Evolutionary conservation across 2,113 vertebrate species (phyloP).

Genomic region (Rhinopithecus roxellana): DNA sequence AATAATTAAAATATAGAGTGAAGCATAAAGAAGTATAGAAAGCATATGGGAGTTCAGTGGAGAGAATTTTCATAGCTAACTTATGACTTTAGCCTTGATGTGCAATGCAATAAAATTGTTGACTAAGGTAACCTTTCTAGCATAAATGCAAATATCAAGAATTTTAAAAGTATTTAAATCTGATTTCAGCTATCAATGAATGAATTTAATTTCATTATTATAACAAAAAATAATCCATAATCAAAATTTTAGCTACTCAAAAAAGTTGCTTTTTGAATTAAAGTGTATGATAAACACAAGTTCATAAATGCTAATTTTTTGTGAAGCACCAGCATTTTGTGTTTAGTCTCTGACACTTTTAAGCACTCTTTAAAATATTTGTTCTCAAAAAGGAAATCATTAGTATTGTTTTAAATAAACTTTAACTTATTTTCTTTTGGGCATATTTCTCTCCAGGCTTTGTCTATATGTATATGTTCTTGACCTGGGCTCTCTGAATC

Average conservation of each 20-base stretch:
- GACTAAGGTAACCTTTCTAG: not conserved
- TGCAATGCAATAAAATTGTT: not conserved
- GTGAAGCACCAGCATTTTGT: not conserved
- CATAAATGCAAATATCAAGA: not conserved
- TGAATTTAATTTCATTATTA: not conserved
- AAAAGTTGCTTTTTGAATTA: constrained; percentile 22
- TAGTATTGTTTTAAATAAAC: not conserved
- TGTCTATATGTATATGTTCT: not conserved
- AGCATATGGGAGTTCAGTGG: not conserved
- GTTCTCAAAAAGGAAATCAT: not conserved
- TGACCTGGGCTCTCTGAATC: not conserved
- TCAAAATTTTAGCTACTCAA: not conserved
- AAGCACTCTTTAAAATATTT: not conserved
- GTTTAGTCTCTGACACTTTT: not conserved
- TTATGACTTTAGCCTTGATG: not conserved
- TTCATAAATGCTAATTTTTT: not conserved
- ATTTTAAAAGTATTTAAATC: not conserved
- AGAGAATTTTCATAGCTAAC: not conserved
- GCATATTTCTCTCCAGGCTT: not conserved
- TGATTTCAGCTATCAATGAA: not conserved
- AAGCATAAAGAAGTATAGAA: not conserved
- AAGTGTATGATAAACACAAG: not conserved
- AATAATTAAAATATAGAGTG: not conserved
- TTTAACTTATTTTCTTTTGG: not conserved
- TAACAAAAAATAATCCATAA: not conserved